phyloP scores from a whole-genome alignment of 2,113 vertebrate species.

The Toxotes jaculatrix region DNA sequence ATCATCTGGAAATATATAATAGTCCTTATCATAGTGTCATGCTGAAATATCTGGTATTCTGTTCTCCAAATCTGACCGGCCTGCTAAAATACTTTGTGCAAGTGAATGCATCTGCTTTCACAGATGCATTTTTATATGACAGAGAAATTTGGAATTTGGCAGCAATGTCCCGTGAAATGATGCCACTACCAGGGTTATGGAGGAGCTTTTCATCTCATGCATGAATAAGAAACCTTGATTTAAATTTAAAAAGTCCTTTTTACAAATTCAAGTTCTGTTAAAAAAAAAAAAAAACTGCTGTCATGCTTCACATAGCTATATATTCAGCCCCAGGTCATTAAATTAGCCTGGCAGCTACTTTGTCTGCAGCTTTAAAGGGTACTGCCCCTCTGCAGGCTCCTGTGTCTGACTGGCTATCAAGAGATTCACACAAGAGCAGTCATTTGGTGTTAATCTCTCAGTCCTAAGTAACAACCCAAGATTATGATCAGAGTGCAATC shows the following conservation, averaged over 20 bases:
- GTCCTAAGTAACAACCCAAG: conserved; percentile 16
- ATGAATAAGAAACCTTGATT: conserved; percentile 40
- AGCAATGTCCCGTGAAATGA: conserved; percentile 38
- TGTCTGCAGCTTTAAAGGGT: conserved; percentile 16
- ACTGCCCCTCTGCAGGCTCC: conserved; percentile 32
- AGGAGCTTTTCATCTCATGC: conserved; percentile 48
- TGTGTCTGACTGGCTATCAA: conserved; percentile 23
- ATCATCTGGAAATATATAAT: background rate
- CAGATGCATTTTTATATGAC: conserved; percentile 9
- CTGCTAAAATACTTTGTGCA: background rate
- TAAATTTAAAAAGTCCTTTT: conserved; percentile 29
- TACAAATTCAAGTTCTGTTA: conserved; percentile 23
- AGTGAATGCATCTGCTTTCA: background rate
- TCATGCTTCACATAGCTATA: conserved; percentile 29
- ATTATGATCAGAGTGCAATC: conserved; percentile 39
- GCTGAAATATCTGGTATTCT: conserved; percentile 5
- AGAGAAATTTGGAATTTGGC: conserved; percentile 22
- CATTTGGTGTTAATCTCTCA: conserved; percentile 35
- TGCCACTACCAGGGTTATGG: background rate
- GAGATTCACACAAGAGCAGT: conserved; percentile 42
- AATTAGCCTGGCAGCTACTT: conserved; percentile 34
- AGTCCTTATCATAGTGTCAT: background rate
- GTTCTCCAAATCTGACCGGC: background rate
- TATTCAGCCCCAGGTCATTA: conserved; percentile 38
- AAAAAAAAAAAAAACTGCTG: background rate